Evolutionary conservation across 2,113 vertebrate species (phyloP), one percentile per base, ranked within the genome.

Genomic region (Pedetes capensis): DNA sequence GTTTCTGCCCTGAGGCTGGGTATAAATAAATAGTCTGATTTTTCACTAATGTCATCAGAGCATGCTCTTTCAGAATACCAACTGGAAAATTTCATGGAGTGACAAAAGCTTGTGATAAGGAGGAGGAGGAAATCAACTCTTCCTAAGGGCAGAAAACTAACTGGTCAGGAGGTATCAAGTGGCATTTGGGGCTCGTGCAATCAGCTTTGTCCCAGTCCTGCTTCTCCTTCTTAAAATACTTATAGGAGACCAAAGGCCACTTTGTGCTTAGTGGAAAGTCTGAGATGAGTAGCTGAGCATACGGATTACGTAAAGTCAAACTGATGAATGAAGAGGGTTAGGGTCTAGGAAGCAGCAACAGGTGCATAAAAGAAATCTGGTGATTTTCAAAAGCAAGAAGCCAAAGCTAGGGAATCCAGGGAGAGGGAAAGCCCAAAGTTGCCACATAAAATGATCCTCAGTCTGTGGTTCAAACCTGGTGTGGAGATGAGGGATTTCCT

Each of bases 11-110:
- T 91, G 47, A 98, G 97, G 97, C 96, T 93, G 74, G 63, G 71
- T 94, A 97, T 98, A 98, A 98, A 98, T 98, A 98, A 97, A 97
- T 92, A 97, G 96, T 84, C 97, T 96, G 83, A 91, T 96, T 98
- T 97, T 90, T 94, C 96, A 96, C 93, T 95, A 97, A 97, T 97
- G 95, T 95, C 95, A 96, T 95, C 85, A 95, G 92, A 95, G 88
- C 93, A 91, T 3, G 68, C 68, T 93, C 71, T 89, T 74, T 88
- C 0, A 1, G 97, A 98, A 98, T 98, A 94, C 95, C 96, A 97
- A 98, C 84, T 90, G 82, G 95, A 94, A 90, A 57, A 6, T 64
- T 88, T 95, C 51, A 59, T 2, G 44, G 92, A 89, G 63, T 75
- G 72, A 81, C 89, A 53, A 94, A 78, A 57, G 86, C 61, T 90